Percentiles rank a stretch among this genome's conserved stretches.
phyloP scores from a whole-genome alignment of 1,140 invertebrate species.

The Zaprionus vittiger region DNA sequence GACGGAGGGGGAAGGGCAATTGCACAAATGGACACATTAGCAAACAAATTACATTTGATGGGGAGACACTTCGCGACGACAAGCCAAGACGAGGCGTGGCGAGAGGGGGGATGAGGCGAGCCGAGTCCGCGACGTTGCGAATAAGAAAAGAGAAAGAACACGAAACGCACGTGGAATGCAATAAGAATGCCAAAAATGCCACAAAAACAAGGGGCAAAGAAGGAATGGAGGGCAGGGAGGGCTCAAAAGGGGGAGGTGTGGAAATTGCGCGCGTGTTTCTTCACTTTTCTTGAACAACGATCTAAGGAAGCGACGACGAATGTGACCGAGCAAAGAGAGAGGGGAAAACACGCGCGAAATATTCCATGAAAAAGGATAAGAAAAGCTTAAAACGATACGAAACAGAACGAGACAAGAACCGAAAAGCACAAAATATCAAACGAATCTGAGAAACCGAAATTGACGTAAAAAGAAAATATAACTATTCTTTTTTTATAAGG shows the following conservation, averaged over 20 bases:
- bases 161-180: slow-evolving; percentile 47
- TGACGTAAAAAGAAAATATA: slow-evolving; percentile 26
- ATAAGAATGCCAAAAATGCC: slow-evolving; percentile 46
- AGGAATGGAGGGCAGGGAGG: background rate
- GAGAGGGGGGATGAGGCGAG: background rate
- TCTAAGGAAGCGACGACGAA: slow-evolving; percentile 5
- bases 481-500: background rate
- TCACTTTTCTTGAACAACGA: slow-evolving; percentile 25
- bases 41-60: slow-evolving; percentile 31
- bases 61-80: background rate
- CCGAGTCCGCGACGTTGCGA: slow-evolving; percentile 15
- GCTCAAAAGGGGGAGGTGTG: background rate
- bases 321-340: slow-evolving; percentile 20
- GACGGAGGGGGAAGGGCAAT: slow-evolving; percentile 1
- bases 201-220: slow-evolving; percentile 10
- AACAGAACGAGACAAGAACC: slow-evolving; percentile 3
- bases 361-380: slow-evolving; percentile 33
- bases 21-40: slow-evolving; percentile 24
- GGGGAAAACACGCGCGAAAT: slow-evolving; percentile 31
- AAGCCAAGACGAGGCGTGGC: background rate
- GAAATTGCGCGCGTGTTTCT: slow-evolving; percentile 32
- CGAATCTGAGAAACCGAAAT: slow-evolving; percentile 5
- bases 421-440: slow-evolving; percentile 23
- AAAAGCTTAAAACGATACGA: slow-evolving; percentile 44
- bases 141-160: slow-evolving; percentile 7